Percentiles rank a stretch among this genome's conserved stretches.
Evolutionary conservation across 2,797 vertebrate species (phyloP).

Genomic region (Geotrypetes seraphini): DNA sequence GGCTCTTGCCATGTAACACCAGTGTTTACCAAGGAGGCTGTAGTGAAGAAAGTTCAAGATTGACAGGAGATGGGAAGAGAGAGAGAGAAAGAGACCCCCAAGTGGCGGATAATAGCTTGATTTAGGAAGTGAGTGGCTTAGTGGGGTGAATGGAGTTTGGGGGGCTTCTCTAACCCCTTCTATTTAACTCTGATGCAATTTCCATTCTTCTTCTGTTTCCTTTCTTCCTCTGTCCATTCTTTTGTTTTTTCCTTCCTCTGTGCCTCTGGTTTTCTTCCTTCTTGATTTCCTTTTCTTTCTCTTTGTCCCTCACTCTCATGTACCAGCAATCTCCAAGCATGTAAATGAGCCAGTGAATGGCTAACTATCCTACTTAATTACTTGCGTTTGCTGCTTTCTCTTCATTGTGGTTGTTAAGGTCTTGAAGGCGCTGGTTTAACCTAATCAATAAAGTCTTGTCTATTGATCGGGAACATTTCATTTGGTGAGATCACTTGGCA

Average conservation of each 20-base stretch:
- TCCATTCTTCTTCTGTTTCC: too few species aligned
- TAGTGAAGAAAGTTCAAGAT: too few species aligned
- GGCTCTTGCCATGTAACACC: too few species aligned
- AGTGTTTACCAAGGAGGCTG: too few species aligned
- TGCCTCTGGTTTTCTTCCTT: neutral
- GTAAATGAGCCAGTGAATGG: neutral
- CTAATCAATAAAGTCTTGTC: constrained; percentile 27
- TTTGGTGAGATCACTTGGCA: constrained; percentile 16
- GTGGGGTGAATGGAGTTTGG: too few species aligned
- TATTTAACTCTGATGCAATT: too few species aligned
- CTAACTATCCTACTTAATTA: neutral
- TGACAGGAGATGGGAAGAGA: too few species aligned
- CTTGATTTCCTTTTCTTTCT: neutral
- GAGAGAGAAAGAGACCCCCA: too few species aligned
- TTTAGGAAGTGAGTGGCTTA: too few species aligned
- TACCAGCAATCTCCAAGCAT: neutral
- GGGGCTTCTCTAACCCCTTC: too few species aligned
- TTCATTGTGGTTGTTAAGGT: constrained; percentile 1
- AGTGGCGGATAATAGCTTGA: too few species aligned
- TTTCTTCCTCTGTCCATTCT: too few species aligned
- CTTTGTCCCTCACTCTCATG: neutral
- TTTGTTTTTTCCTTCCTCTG: neutral
- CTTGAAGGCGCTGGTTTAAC: neutral
- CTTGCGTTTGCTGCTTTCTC: constrained; percentile 13
- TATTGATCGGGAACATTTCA: constrained; percentile 16